Evolutionary conservation across 2,888 invertebrate species (phyloP).

Genomic region (Heliconius ethilla): DNA sequence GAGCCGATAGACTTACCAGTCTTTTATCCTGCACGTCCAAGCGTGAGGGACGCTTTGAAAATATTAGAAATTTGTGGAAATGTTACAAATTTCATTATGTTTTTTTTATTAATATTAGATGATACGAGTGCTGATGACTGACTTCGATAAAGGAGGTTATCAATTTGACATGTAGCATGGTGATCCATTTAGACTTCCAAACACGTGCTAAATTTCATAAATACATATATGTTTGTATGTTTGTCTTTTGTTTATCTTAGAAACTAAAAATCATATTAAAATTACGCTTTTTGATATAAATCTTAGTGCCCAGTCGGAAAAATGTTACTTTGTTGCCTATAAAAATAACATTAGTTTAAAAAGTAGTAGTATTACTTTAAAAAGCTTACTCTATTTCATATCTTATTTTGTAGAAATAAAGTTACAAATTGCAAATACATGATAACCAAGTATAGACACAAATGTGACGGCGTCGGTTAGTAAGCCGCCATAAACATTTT

Average conservation of each 20-base stretch:
- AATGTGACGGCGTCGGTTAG: conserved; percentile 32
- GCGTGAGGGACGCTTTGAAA: conserved; percentile 5
- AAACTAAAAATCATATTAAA: too few relatives aligned
- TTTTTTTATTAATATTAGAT: not conserved
- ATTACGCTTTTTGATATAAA: too few relatives aligned
- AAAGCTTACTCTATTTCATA: not conserved
- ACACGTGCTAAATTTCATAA: too few relatives aligned
- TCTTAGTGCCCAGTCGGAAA: not conserved
- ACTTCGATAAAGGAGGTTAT: not conserved
- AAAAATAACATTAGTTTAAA: not conserved
- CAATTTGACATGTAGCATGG: not conserved
- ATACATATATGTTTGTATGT: too few relatives aligned
- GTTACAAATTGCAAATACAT: conserved; percentile 8
- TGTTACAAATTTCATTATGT: not conserved
- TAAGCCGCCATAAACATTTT: conserved; percentile 42
- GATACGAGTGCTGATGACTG: not conserved
- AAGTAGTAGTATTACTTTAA: not conserved
- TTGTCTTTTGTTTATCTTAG: too few relatives aligned
- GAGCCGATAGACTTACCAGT: conserved; percentile 26
- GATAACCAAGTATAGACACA: conserved; percentile 23
- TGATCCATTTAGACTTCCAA: too few relatives aligned
- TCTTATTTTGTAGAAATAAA: not conserved
- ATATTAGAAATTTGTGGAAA: not conserved
- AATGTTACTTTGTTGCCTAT: not conserved
- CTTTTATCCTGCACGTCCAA: conserved; percentile 17